Conservation (phyloP, 2,113 vertebrate species). For the Paracanthobrama guichenoti region DNA sequence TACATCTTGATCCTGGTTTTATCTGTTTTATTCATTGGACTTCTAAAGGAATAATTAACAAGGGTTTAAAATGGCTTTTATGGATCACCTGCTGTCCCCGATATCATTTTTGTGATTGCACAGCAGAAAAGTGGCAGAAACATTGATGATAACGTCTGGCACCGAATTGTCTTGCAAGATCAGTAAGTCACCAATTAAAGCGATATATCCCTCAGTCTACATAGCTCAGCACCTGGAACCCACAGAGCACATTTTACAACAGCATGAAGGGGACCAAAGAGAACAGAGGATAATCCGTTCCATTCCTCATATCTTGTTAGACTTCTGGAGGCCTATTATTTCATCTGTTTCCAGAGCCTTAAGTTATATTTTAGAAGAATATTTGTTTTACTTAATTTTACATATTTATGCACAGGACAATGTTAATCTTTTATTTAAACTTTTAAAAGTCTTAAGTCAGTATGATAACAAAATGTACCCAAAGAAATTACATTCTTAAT, state of each 20-base stretch:
- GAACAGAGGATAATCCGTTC: conserved; percentile 21
- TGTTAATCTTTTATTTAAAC: not conserved
- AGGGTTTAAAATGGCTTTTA: conserved; percentile 82
- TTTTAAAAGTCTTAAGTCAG: too few species aligned
- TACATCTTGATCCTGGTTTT: conserved; percentile 69
- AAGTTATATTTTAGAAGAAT: not conserved
- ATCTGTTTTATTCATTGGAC: conserved; percentile 78
- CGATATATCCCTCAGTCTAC: conserved; percentile 70
- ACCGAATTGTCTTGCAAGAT: conserved; percentile 76
- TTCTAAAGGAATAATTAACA: conserved; percentile 82
- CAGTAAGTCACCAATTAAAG: conserved; percentile 79
- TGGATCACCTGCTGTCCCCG: conserved; percentile 82
- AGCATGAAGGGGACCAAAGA: conserved; percentile 56
- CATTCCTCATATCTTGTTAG: conserved; percentile 23
- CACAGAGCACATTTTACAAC: conserved; percentile 62
- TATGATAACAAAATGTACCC: not conserved
- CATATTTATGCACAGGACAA: not conserved
- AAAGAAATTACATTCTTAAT: not conserved
- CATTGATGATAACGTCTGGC: conserved; percentile 76
- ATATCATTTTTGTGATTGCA: conserved; percentile 82
- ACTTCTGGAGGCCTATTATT: not conserved
- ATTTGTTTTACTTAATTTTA: not conserved
- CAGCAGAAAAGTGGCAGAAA: conserved; percentile 74
- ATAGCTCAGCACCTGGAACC: conserved; percentile 59
- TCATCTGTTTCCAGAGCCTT: not conserved